Percentiles rank a stretch among this genome's conserved stretches.
Evolutionary conservation across 1,140 invertebrate genomes (phyloP).

Genomic region (Gryllus bimaculatus): DNA sequence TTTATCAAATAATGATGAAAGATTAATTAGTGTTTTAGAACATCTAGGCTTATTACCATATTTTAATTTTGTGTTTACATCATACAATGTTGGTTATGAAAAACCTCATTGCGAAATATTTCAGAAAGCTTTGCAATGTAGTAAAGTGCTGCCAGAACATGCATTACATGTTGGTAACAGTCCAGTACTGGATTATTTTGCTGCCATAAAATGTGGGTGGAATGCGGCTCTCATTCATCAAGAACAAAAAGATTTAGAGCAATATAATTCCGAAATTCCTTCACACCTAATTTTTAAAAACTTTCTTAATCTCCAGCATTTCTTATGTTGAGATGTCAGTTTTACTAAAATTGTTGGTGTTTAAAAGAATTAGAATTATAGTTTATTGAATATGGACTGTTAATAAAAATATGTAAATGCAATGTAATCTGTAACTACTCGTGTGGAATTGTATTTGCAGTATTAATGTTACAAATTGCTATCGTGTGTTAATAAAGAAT

Average conservation of each 20-base stretch:
- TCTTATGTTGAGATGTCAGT: no score
- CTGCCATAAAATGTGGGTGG: conserved; percentile 64
- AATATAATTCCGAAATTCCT: neutral
- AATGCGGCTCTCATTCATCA: conserved; percentile 52
- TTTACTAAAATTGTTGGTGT: no score
- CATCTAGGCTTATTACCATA: conserved; percentile 52
- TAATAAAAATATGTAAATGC: no score
- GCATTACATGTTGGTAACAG: conserved; percentile 77
- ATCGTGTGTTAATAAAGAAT: no score
- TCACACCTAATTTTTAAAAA: neutral
- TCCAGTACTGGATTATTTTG: conserved; percentile 61
- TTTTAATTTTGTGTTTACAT: conserved; percentile 73
- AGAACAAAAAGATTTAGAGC: conserved; percentile 21
- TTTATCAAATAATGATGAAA: conserved; percentile 81
- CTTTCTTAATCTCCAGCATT: neutral
- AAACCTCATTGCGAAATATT: conserved; percentile 74
- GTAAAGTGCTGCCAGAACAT: conserved; percentile 41
- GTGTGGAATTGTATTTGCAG: no score
- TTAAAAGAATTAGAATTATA: no score
- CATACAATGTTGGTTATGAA: conserved; percentile 57
- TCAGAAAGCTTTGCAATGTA: conserved; percentile 48
- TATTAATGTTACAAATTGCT: no score
- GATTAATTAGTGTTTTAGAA: conserved; percentile 55
- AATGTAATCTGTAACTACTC: no score
- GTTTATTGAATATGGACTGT: no score